Base-by-base conservation (phyloP, 2,797 vertebrate genomes). In the Heterohyrax brucei region DNA sequence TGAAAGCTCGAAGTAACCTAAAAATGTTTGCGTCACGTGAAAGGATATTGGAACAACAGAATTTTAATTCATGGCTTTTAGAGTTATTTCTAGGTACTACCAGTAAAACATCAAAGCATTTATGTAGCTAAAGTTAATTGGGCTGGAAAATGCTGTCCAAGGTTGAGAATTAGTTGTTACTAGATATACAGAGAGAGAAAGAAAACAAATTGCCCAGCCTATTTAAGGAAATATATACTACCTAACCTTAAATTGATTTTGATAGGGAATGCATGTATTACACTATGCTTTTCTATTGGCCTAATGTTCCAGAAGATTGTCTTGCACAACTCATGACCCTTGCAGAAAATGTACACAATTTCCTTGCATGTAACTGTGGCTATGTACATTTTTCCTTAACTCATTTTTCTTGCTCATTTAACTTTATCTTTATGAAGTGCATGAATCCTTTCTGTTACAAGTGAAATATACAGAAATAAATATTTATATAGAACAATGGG, bases 1-100 rank as follows among this genome's bases (percentile, higher is more conserved):
- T 72, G 96, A 94, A 19, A 21, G 30, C 8, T 30, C 21, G 62
- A 79, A 88, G 26, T 86, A 89, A 93, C 53, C 39, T 94, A 94
- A 79, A 77, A 77, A n/a, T 56, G 76, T 91, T 95, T 95, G 93
- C 97, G 44, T 59, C 93, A 4, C 18, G 48, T 26, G 28, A 91
- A 93, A 77, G 39, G 73, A 82, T 80, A 90, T 44, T 16, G 0
- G 1, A n/a, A 39, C 14, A 30, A 44, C 87, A 95, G 90, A 64
- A 81, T 86, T 86, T 95, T 84, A 95, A 97, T 97, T 96, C 91
- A 79, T 5, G 24, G 75, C 59, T 96, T 94, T 89, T 61, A 61
- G 95, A 85, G 12, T 68, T 93, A 77, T 97, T 95, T 93, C 76
- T 56, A 96, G 44, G 53, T 83, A 39, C n/a, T 22, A 33, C 3